Base-by-base conservation (phyloP, 2,888 invertebrate genomes). In the Disparrhopalites patrizii region DNA sequence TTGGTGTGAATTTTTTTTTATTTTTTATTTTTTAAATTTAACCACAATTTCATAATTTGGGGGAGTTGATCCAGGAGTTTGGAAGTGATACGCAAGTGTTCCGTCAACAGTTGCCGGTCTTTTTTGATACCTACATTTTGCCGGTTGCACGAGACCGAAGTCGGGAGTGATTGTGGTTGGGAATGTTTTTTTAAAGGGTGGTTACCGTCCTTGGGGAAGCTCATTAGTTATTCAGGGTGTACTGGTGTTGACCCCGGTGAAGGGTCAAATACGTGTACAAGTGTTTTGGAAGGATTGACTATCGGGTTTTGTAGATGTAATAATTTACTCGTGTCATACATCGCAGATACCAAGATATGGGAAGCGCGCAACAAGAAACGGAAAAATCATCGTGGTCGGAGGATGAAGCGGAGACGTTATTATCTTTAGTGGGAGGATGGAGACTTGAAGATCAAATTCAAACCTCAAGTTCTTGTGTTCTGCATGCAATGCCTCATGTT, bases 401-500 rank as follows among this genome's bases (percentile, higher is more conserved):
- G 65, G 72, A 72, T 65, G 71, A 71, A 51, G 23, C 73, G 40
- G 71, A 73, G 31, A 66, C 67, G 40, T 55, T 73, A 54, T 51
- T 73, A 38, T 67, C 64, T 52, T 65, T 73, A 18, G 73, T 73
- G 3, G 72, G 72, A 43, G 72, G 69, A 38, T 73, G 73, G 73
- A 70, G 70, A 62, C 68, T 73, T 20, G 72, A 73, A 57, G 73
- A 73, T 60, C 65, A 63, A 36, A 23, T 43, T 13, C 55, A 55
- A 55, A 57, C 47, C 52, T 51, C 52, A 50, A 63, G 66, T 33
- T 69, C 71, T 64, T 73, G 73, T 67, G 68, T 70, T 66, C 66
- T 72, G 66, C 73, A 73, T 52, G 73, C 73, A 57, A 73, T 73
- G 73, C 73, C 73, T 30, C 73, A 73, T 57, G 70, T 71, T 30